Evolutionary conservation across 2,113 vertebrate species (phyloP), one percentile per base, ranked within the genome.

Genomic region (Heliornis fulica): DNA sequence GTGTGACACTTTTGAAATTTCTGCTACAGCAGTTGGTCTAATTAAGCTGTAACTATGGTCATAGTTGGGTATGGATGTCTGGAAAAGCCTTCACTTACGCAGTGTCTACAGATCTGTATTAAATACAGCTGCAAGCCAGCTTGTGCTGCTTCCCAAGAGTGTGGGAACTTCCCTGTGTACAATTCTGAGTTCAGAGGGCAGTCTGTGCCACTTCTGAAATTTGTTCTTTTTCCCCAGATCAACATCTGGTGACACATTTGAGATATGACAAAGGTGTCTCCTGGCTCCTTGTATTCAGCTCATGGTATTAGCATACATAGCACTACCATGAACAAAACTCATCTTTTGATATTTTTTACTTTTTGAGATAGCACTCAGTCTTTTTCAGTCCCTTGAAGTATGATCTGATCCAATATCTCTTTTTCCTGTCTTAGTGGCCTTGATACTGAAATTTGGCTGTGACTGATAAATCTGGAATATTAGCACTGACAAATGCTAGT

Each of bases 291-390:
- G 21, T 50, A 21, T 9, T n/a, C 22, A 68, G 5, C 8, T 68
- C 32, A 60, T 14, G 50, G 10, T 50, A 56, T 68, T 36, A 84
- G 28, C 12, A 23, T 43, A 71, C 5, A 2, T 45, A 36, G 13
- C 43, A 69, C 40, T 87, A 29, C 15, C 7, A 31, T 41, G 45
- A 17, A 59, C 26, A 59, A 77, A 93, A 54, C 32, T n/a, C n/a
- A n/a, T n/a, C n/a, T n/a, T n/a, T n/a, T n/a, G n/a, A n/a, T n/a
- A n/a, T n/a, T n/a, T n/a, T n/a, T n/a, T n/a, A n/a, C n/a, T n/a
- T n/a, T n/a, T n/a, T n/a, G n/a, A 93, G 28, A n/a, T 46, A n/a
- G 26, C 12, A 53, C 25, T 23, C 0, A 0, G 13, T 11, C 69
- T 74, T 63, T 87, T 65, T 31, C 11, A 34, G 25, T 69, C 23